Evolutionary conservation across 1,140 invertebrate species (phyloP).

Genomic region (Ceratoteleas bidentatus): DNA sequence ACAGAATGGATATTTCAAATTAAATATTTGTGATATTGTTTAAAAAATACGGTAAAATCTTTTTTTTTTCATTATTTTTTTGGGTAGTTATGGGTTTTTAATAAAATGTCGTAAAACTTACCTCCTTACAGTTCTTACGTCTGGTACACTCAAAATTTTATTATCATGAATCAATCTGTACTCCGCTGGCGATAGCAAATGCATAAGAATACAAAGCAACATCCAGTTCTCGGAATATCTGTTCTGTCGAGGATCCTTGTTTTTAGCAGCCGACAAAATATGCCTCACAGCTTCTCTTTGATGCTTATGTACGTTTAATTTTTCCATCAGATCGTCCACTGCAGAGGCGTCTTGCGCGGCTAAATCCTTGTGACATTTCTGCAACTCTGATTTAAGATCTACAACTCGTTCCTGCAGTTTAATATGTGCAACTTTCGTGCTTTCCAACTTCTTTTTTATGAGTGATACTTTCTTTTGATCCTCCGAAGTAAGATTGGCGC

Average conservation of each 20-base stretch:
- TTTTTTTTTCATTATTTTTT: no score
- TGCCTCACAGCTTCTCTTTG: constrained; percentile 11
- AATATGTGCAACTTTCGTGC: neutral
- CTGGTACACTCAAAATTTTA: constrained; percentile 5
- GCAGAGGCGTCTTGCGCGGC: neutral
- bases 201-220: constrained; percentile 12
- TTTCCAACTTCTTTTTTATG: constrained; percentile 2
- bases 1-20: neutral
- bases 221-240: constrained; percentile 13
- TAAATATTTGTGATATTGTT: no score
- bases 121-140: constrained; percentile 9
- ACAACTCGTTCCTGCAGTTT: neutral
- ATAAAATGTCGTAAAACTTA: neutral
- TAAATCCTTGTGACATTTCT: constrained; percentile 5
- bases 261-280: constrained; percentile 13
- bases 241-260: constrained; percentile 7
- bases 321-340: neutral
- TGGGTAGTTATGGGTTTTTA: no score
- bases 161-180: neutral
- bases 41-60: no score
- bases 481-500: no score
- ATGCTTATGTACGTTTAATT: constrained; percentile 6
- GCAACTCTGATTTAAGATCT: neutral
- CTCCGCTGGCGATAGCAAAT: constrained; percentile 4
- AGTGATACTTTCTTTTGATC: constrained; percentile 4